Evolutionary conservation across 1,140 invertebrate species (phyloP), one percentile per base, ranked within the genome.

Genomic region (Atta cephalotes): DNA sequence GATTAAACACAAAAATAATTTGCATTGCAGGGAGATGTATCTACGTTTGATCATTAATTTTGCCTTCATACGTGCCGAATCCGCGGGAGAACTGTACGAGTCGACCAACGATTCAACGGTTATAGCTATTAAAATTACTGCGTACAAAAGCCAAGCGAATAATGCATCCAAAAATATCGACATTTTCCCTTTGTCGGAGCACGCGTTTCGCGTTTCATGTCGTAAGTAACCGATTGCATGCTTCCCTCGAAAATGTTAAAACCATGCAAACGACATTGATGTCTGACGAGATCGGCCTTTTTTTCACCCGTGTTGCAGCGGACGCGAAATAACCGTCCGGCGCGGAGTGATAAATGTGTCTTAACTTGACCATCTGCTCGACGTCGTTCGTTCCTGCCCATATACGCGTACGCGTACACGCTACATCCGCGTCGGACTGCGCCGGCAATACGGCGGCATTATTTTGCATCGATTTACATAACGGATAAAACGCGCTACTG

Each of bases 391-490:
- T 74, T 58, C 53, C 51, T 53, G 31, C 71, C 51, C 28, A 16
- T 84, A 72, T 84, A 72, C 65, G 68, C 72, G 72, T 60, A 35
- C 62, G 62, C 85, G 76, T 39, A 53, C 60, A 80, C 28, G 21
- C 28, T 60, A 79, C 88, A 84, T 82, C 28, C 78, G 80, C 86
- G 80, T 76, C 39, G 49, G 58, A 39, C 66, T 70, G 58, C 53
- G 31, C 56, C 28, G 28, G 28, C 81, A 85, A 78, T 65, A 63
- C 88, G 28, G 12, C 81, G 76, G n/a, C 78, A 79, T 92, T 94
- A 93, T 93, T 95, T 95, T 95, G 92, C 94, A 95, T 95, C 86
- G 92, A 95, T 95, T 95, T 95, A 94, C 94, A 95, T 95, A 95
- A 94, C 92, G 88, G 91, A 93, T 93, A 94, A 94, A 94, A 94